A percentile compares a stretch with the other conserved stretches of the same genome.
Conservation (phyloP, 2,797 vertebrate species). For the Microchirus variegatus region DNA sequence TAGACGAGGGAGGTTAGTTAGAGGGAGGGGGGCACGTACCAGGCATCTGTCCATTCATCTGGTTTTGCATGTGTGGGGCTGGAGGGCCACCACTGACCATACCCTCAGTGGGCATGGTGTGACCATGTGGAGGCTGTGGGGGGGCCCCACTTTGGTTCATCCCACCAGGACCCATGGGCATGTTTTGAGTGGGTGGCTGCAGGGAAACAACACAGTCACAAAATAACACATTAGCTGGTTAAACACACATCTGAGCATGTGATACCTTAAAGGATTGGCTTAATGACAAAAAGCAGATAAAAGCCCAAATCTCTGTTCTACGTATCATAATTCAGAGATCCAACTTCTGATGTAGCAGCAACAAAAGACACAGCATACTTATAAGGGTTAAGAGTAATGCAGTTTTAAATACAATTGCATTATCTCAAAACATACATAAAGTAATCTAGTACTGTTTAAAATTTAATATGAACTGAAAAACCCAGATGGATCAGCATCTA, state of each 20-base stretch:
- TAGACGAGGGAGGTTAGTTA: constrained; percentile 25
- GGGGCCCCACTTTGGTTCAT: constrained; percentile 95
- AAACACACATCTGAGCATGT: constrained; percentile 30
- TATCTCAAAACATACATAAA: too few relatives aligned
- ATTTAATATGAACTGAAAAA: too few relatives aligned
- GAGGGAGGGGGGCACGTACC: constrained; percentile 82
- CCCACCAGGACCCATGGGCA: constrained; percentile 96
- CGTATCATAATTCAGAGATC: too few relatives aligned
- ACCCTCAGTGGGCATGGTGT: constrained; percentile 95
- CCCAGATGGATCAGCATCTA: too few relatives aligned
- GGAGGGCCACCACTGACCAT: constrained; percentile 94
- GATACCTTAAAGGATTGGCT: constrained; percentile 2
- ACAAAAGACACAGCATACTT: too few relatives aligned
- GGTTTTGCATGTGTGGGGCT: constrained; percentile 97
- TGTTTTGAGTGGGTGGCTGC: constrained; percentile 97
- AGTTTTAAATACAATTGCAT: too few relatives aligned
- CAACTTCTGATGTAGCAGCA: too few relatives aligned
- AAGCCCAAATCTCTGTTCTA: too few relatives aligned
- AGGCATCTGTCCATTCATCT: constrained; percentile 99
- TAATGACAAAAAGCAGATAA: not conserved
- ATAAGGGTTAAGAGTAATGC: too few relatives aligned
- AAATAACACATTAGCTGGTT: constrained; percentile 44
- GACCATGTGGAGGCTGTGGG: constrained; percentile 91
- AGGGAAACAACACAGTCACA: constrained; percentile 52
- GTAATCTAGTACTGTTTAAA: too few relatives aligned